phyloP scores from a whole-genome alignment of 2,113 vertebrate genomes.

The Gymnogyps californianus region DNA sequence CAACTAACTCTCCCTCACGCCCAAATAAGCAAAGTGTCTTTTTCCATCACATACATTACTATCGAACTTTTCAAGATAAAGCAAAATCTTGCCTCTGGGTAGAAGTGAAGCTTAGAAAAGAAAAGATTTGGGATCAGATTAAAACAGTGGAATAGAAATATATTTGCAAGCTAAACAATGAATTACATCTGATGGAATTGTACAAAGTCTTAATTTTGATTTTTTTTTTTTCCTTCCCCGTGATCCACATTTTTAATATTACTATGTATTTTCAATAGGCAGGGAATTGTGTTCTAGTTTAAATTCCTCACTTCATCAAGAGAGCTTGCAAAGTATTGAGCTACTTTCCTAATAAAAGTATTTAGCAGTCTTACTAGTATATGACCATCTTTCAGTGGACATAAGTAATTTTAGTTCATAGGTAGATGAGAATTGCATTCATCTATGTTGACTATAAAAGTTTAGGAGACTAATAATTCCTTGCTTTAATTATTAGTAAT shows the following conservation, averaged over 20 bases:
- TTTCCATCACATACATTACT: not conserved
- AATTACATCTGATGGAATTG: not conserved
- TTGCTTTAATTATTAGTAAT: not conserved
- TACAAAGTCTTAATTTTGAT: not conserved
- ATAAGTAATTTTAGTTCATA: not conserved
- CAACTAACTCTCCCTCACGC: not conserved
- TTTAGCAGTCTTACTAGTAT: not conserved
- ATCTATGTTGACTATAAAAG: not conserved
- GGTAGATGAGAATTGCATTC: not conserved
- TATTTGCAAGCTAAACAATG: not conserved
- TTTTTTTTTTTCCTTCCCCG: rapidly evolving
- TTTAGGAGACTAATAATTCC: not conserved
- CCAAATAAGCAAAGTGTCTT: not conserved
- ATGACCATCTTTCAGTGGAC: not conserved
- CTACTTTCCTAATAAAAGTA: not conserved
- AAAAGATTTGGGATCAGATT: not conserved
- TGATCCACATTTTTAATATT: not conserved
- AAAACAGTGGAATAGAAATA: not conserved
- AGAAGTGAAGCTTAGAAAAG: not conserved
- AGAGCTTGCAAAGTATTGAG: not conserved
- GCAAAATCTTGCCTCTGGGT: not conserved
- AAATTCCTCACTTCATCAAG: not conserved
- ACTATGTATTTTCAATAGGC: not conserved
- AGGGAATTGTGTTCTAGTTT: not conserved
- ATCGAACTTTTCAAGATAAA: not conserved